Percentiles rank a stretch among this genome's conserved stretches.
Evolutionary conservation across 2,113 vertebrate species (phyloP).

Genomic region (Aphyosemion australe): DNA sequence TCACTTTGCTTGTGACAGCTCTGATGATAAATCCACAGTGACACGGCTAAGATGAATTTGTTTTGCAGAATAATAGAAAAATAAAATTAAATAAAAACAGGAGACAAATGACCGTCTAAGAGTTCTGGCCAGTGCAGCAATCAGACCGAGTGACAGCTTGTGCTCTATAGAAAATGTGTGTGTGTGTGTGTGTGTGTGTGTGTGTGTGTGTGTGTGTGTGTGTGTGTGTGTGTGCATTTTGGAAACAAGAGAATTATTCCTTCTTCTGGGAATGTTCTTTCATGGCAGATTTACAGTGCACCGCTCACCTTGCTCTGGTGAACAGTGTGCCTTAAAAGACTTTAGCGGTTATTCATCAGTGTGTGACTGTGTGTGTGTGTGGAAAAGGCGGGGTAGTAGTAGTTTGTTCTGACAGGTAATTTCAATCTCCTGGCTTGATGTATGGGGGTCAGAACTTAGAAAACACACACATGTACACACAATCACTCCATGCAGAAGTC

Average conservation of each 20-base stretch:
- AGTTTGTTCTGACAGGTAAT: constrained; percentile 68
- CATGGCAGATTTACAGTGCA: constrained; percentile 62
- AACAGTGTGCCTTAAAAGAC: constrained; percentile 64
- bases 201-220: constrained; percentile 14
- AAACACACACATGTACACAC: constrained; percentile 11
- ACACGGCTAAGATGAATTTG: constrained; percentile 55
- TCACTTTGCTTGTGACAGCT: constrained; percentile 31
- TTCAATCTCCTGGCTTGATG: constrained; percentile 52
- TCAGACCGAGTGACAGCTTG: constrained; percentile 51
- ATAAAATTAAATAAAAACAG: constrained; percentile 57
- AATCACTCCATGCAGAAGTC: constrained; percentile 15
- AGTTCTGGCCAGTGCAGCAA: constrained; percentile 48
- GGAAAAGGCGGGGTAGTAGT: constrained; percentile 27
- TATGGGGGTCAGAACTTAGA: constrained; percentile 50
- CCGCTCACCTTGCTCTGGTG: constrained; percentile 60
- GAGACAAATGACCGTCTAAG: constrained; percentile 65
- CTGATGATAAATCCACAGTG: constrained; percentile 47
- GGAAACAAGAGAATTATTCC: constrained; percentile 49
- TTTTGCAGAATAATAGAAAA: constrained; percentile 56
- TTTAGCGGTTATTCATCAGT: constrained; percentile 65
- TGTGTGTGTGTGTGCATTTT: constrained; percentile 4
- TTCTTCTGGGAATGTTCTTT: constrained; percentile 50
- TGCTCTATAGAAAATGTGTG: constrained; percentile 39
- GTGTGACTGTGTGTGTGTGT: constrained; percentile 16
- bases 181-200: background rate